These are phyloP conservation scores for cat (Felis catus) DNA, from an alignment of 2,113 vertebrate species.

Conservation along the genomic window F.catus_Fca126_mat1.0 CM031413.1:88739001-88739500, in stretches of 20 bases:
- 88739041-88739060: constrained; percentile 43
- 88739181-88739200: constrained; percentile 18
- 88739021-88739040: constrained; percentile 70
- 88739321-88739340: not conserved
- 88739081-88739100: constrained; percentile 46
- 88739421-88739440: not conserved
- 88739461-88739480: not conserved
- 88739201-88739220: not conserved
- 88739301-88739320: not conserved
- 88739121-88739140: constrained; percentile 32
- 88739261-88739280: constrained; percentile 14
- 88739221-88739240: not conserved
- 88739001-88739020: constrained; percentile 63
- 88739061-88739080: constrained; percentile 66
- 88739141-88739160: not conserved
- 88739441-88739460: not conserved
- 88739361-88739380: not conserved
- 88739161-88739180: constrained; percentile 40
- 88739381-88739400: not conserved
- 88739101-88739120: constrained; percentile 34
- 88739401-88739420: not conserved
- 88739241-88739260: not conserved
- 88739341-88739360: not conserved
- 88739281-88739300: not conserved
- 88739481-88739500: not conserved